These are phyloP conservation scores for Serranus cabrilla DNA, from an alignment of 2,797 vertebrate genomes.

Conservation along the genomic window DNA sequence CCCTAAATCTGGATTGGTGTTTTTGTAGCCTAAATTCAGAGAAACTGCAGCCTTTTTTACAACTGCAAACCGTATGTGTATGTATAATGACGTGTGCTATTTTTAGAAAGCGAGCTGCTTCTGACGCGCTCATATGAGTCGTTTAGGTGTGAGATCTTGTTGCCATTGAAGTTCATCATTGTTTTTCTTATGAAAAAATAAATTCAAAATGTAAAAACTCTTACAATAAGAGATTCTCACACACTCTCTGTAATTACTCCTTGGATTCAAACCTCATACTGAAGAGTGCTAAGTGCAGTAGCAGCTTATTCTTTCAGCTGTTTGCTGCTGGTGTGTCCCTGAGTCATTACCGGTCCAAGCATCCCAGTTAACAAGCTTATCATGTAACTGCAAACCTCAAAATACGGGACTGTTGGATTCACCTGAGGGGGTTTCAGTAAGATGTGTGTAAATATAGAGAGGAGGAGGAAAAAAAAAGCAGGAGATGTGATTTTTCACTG, in stretches of 20 bases:
- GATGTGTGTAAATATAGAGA: conserved; percentile 27
- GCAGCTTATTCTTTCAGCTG: conserved; percentile 3
- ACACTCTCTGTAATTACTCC: background rate
- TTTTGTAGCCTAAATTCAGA: no score
- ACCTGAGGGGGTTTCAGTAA: conserved; percentile 33
- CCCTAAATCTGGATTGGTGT: no score
- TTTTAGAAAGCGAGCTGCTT: no score
- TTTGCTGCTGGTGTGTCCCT: conserved; percentile 5
- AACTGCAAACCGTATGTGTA: no score
- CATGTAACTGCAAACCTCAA: conserved; percentile 22
- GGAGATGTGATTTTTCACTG: conserved; percentile 21
- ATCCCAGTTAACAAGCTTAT: conserved; percentile 41
- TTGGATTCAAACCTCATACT: conserved; percentile 3
- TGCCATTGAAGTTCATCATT: no score
- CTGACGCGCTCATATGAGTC: no score
- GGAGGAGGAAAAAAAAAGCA: background rate
- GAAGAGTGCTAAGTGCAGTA: background rate
- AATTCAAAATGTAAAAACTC: background rate
- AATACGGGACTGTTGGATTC: conserved; percentile 10
- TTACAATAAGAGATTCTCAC: background rate
- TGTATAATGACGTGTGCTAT: no score
- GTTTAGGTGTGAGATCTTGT: no score
- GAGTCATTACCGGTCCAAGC: conserved; percentile 14
- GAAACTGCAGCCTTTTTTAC: no score
- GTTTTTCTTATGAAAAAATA: no score